Percentiles rank a stretch among this genome's conserved stretches.
Conservation (phyloP, 2,888 invertebrate species). For the Heliconius cydno region DNA sequence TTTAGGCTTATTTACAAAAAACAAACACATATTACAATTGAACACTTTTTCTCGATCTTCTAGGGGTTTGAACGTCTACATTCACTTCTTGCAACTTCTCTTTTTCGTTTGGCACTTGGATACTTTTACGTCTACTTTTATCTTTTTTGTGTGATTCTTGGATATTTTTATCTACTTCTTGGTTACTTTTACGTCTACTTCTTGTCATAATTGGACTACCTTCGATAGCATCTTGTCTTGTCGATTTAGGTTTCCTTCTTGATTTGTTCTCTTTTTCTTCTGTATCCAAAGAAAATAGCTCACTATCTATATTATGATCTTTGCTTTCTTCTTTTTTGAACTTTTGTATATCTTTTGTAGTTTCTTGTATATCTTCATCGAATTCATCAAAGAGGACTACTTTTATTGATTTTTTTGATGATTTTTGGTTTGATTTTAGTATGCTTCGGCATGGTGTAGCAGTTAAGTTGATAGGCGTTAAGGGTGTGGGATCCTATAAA, state of each 20-base stretch:
- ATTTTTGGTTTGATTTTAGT: slow-evolving; percentile 60
- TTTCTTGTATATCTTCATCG: slow-evolving; percentile 46
- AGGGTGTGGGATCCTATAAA: slow-evolving; percentile 56
- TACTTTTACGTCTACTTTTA: slow-evolving; percentile 59
- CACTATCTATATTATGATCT: slow-evolving; percentile 45
- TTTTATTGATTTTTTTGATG: slow-evolving; percentile 66
- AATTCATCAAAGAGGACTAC: slow-evolving; percentile 66
- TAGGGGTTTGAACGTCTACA: slow-evolving; percentile 49
- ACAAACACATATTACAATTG: neutral
- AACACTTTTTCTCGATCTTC: slow-evolving; percentile 43
- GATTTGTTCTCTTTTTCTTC: slow-evolving; percentile 58
- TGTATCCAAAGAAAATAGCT: slow-evolving; percentile 51
- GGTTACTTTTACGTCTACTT: slow-evolving; percentile 60
- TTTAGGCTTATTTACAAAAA: neutral
- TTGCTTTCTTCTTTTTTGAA: neutral
- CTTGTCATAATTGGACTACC: slow-evolving; percentile 60
- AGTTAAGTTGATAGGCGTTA: slow-evolving; percentile 57
- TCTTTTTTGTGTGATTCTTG: slow-evolving; percentile 40
- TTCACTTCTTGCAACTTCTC: slow-evolving; percentile 52
- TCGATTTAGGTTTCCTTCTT: slow-evolving; percentile 53
- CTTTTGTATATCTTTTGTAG: slow-evolving; percentile 19
- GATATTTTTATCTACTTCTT: slow-evolving; percentile 38
- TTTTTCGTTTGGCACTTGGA: slow-evolving; percentile 50
- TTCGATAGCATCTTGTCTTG: slow-evolving; percentile 60
- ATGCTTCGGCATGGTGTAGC: slow-evolving; percentile 75